Percentiles rank a stretch among this genome's conserved stretches.
phyloP scores from a whole-genome alignment of 2,888 invertebrate genomes.

The Halictus quadricinctus region DNA sequence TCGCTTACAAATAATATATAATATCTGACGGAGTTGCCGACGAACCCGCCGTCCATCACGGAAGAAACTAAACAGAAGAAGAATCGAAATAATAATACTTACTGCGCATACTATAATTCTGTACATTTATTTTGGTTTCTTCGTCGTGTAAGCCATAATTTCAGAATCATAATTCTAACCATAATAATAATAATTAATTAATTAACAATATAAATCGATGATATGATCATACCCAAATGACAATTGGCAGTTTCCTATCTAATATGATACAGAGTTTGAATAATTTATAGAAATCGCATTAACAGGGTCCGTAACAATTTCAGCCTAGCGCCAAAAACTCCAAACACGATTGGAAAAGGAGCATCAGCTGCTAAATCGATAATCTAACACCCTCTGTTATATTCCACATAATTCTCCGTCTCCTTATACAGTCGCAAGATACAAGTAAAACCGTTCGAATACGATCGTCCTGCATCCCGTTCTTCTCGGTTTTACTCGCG shows the following conservation, averaged over 20 bases:
- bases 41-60: not conserved
- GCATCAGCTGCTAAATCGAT: constrained; percentile 47
- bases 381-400: constrained; percentile 3
- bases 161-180: constrained; percentile 53
- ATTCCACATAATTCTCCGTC: not conserved
- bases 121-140: constrained; percentile 72
- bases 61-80: not conserved
- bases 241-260: constrained; percentile 64
- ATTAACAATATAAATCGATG: constrained; percentile 49
- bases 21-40: not conserved
- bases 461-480: not conserved
- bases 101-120: constrained; percentile 62
- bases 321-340: constrained; percentile 69
- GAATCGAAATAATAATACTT: constrained; percentile 19
- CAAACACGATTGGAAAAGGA: constrained; percentile 55
- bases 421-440: constrained; percentile 8
- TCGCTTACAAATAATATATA: constrained; percentile 3
- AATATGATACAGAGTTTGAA: constrained; percentile 68
- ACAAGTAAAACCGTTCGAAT: constrained; percentile 28
- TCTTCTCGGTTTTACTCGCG: constrained; percentile 1
- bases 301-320: constrained; percentile 55
- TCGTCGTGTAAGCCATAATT: constrained; percentile 56
- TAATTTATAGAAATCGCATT: constrained; percentile 68
- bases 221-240: constrained; percentile 56
- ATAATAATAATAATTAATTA: constrained; percentile 34